Evolutionary conservation across 2,888 invertebrate species (phyloP), one percentile per base, ranked within the genome.

Genomic region (Drosophila eohydei): DNA sequence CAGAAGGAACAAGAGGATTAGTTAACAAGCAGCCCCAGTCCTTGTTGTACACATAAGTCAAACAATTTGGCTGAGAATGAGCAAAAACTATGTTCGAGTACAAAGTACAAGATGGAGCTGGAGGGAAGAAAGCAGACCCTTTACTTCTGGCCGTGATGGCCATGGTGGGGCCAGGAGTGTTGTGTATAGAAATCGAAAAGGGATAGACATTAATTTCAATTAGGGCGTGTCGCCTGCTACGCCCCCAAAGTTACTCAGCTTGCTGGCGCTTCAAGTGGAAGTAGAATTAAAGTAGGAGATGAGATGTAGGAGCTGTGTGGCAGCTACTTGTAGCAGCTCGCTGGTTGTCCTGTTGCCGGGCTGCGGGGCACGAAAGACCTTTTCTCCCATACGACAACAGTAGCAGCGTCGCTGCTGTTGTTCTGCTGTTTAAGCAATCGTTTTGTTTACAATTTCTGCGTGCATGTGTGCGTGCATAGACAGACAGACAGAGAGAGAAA

Each of bases 121-220:
- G 40, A 21, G 1, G 14, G 12, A 38, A 46, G 28, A 52, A 44
- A 65, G 28, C 21, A 38, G 43, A 11, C 43, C 21, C 60, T 26
- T 54, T 38, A 4, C 12, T 60, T 7, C 9, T 36, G 21, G 40
- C 54, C 41, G 41, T 41, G 41, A 16, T 55, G 67, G 34, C 30
- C 30, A 16, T 43, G 56, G 38, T 30, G 65, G 46, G 51, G 43
- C 44, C 58, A 32, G 48, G 21, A 21, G 21, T 21, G 21, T 21
- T 61, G 67, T 70, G 66, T 62, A 67, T 73, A 71, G 68, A 78
- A 82, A 87, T 86, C 73, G 81, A 81, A 89, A 88, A 84, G 70
- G 85, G 80, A 88, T 84, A 74, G 68, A 78, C 89, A 89, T 89
- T 89, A 91, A 89, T 89, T 87, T 91, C 90, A 87, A 91, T 89